These are phyloP conservation scores for Ecliptopera silaceata DNA, from an alignment of 2,888 invertebrate species.

Conservation along the genomic window DNA sequence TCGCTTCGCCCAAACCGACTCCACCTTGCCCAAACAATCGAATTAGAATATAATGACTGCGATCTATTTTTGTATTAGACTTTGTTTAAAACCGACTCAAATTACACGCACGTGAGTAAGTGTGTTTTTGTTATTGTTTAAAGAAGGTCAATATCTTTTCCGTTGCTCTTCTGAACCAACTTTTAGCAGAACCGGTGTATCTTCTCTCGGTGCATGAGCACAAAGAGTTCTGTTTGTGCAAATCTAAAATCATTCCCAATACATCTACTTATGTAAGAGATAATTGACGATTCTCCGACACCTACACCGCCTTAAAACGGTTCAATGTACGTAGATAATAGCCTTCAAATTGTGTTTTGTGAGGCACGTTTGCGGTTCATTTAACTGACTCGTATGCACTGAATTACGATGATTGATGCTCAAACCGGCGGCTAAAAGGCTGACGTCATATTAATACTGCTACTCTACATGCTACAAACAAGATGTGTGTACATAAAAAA, in stretches of 20 bases:
- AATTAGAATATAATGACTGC: constrained; percentile 73
- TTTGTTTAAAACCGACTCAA: constrained; percentile 27
- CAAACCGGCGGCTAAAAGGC: constrained; percentile 53
- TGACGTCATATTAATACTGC: constrained; percentile 69
- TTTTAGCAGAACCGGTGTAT: too few species aligned
- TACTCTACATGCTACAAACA: constrained; percentile 53
- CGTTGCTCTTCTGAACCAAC: not conserved
- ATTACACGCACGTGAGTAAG: constrained; percentile 30
- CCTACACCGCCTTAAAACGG: constrained; percentile 15
- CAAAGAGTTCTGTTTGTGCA: not conserved
- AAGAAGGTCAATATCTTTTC: not conserved
- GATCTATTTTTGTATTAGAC: constrained; percentile 39
- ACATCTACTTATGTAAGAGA: not conserved
- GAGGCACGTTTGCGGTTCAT: constrained; percentile 36
- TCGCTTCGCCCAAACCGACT: constrained; percentile 60
- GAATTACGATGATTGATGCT: constrained; percentile 57
- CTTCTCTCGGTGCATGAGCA: too few species aligned
- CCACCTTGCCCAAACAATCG: constrained; percentile 76
- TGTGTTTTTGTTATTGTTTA: constrained; percentile 17
- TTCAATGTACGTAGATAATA: constrained; percentile 20
- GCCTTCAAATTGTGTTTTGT: constrained; percentile 21
- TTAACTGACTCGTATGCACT: constrained; percentile 45
- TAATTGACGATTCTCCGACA: constrained; percentile 19
- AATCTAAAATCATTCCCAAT: not conserved
- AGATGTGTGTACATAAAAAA: constrained; percentile 61